Evolutionary conservation across 1,140 invertebrate species (phyloP).

Genomic region (Sarcophaga bullata): DNA sequence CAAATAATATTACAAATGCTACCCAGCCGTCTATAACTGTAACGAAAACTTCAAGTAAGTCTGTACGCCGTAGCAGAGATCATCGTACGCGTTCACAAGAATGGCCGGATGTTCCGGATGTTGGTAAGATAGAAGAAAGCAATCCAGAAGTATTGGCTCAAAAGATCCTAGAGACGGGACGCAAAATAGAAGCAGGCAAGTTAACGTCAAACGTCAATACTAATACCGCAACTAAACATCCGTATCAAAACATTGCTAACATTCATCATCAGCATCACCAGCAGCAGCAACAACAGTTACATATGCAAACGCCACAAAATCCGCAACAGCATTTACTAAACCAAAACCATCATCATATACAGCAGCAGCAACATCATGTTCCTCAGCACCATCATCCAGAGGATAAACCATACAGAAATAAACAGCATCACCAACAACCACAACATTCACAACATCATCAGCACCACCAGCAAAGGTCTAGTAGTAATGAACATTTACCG

Average conservation of each 20-base stretch:
- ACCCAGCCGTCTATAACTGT: slow-evolving; percentile 33
- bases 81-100: slow-evolving; percentile 83
- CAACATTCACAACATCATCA: neutral
- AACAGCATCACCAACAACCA: neutral
- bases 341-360: neutral
- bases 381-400: slow-evolving; percentile 42
- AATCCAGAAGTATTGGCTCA: slow-evolving; percentile 89
- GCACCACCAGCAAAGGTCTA: slow-evolving; percentile 23
- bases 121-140: slow-evolving; percentile 90
- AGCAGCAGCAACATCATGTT: slow-evolving; percentile 30
- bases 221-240: neutral
- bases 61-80: slow-evolving; percentile 75
- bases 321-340: neutral
- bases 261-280: neutral
- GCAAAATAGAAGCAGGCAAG: slow-evolving; percentile 86
- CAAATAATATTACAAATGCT: slow-evolving; percentile 43
- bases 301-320: neutral
- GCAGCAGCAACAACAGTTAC: slow-evolving; percentile 43
- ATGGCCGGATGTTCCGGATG: slow-evolving; percentile 89
- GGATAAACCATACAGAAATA: slow-evolving; percentile 23
- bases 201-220: slow-evolving; percentile 53
- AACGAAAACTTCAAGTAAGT: slow-evolving; percentile 52
- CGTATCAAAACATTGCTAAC: neutral
- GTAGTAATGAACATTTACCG: slow-evolving; percentile 43
- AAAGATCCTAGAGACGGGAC: slow-evolving; percentile 88